Evolutionary conservation across 37 sponge, comb jelly and placozoan genomes (phyloP).

Genomic region (Geodia barretti): DNA sequence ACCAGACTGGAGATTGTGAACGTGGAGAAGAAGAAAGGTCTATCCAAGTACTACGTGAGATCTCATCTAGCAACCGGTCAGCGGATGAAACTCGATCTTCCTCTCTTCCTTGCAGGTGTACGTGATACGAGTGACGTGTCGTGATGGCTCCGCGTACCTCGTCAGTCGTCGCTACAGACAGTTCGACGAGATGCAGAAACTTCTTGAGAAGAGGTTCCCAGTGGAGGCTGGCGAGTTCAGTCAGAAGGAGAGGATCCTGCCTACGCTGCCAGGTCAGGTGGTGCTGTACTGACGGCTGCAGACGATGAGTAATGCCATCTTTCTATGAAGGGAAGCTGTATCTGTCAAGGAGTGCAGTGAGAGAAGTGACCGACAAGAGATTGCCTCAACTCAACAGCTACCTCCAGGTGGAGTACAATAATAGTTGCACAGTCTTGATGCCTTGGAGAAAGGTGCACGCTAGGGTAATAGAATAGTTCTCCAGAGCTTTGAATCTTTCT

Average conservation of each 20-base stretch:
- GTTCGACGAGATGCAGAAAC: constrained; percentile 70
- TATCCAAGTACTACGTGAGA: constrained; percentile 85
- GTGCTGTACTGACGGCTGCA: not conserved
- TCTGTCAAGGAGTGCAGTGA: constrained; percentile 79
- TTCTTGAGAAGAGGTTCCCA: constrained; percentile 79
- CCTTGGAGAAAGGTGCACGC: too few species aligned
- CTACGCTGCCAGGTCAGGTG: constrained; percentile 60
- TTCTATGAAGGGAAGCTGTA: constrained; percentile 56
- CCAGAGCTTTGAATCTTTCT: too few species aligned
- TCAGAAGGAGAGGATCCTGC: constrained; percentile 61
- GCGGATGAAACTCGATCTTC: not conserved
- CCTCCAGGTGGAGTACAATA: constrained; percentile 40
- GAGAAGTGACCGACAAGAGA: constrained; percentile 81
- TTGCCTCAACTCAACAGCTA: constrained; percentile 70
- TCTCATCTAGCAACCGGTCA: not conserved
- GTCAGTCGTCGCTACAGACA: constrained; percentile 77
- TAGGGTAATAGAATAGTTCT: too few species aligned
- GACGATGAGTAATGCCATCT: not conserved
- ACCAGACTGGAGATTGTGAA: constrained; percentile 64
- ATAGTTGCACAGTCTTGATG: too few species aligned
- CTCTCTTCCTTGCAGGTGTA: constrained; percentile 47
- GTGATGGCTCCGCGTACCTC: constrained; percentile 50
- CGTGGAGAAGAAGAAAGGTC: constrained; percentile 77
- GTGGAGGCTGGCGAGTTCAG: constrained; percentile 81
- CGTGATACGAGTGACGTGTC: constrained; percentile 64